phyloP scores from a whole-genome alignment of 2,797 vertebrate species.

The Semotilus atromaculatus region DNA sequence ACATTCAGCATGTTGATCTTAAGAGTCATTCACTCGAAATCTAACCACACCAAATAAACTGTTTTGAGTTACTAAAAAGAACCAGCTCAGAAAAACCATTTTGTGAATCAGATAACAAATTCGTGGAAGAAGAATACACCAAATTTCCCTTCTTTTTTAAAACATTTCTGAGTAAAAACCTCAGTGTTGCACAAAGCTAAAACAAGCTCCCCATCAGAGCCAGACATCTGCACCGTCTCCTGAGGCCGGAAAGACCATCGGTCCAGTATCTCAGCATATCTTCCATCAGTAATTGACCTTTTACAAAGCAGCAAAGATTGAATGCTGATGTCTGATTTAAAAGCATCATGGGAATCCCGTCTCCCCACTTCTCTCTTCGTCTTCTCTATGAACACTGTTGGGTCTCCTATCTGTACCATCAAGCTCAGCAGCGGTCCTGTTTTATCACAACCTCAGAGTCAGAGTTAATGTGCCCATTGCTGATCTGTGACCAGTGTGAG shows the following conservation, averaged over 20 bases:
- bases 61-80: background rate
- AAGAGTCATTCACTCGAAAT: background rate
- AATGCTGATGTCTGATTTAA: conserved; percentile 16
- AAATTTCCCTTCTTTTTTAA: background rate
- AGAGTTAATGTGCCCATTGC: background rate
- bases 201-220: background rate
- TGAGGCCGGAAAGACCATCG: background rate
- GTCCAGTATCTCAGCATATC: conserved; percentile 13
- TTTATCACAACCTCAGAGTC: conserved; percentile 25
- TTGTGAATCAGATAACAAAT: background rate
- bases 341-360: background rate
- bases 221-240: conserved; percentile 18
- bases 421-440: background rate
- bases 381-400: conserved; percentile 12
- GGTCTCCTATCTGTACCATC: conserved; percentile 28
- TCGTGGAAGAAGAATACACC: background rate
- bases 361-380: background rate
- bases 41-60: background rate
- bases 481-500: conserved; percentile 11
- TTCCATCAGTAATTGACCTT: conserved; percentile 42
- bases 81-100: background rate
- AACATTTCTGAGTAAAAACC: background rate
- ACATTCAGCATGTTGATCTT: no score
- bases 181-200: background rate
- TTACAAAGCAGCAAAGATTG: conserved; percentile 29